Conservation (phyloP, 2,888 invertebrate genomes). For the Hetaerina titia region DNA sequence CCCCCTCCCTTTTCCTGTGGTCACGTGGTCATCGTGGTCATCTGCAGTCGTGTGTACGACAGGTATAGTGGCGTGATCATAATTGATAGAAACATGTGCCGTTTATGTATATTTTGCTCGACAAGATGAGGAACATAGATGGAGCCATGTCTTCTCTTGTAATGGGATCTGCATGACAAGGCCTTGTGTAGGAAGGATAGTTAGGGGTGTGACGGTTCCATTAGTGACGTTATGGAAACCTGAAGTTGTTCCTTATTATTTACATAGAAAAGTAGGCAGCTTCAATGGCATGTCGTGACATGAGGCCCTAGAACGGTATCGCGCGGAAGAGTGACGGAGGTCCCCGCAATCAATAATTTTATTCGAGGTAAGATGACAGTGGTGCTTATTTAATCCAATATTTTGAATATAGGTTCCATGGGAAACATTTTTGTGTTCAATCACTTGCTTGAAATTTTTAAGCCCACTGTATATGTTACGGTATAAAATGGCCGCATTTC, state of each 20-base stretch:
- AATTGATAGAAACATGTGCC: neutral
- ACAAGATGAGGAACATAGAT: slow-evolving; percentile 31
- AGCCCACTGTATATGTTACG: neutral
- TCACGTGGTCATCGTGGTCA: neutral
- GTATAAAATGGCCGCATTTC: no score
- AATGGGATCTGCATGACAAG: neutral
- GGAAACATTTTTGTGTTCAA: neutral
- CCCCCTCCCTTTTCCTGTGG: neutral
- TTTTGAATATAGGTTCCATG: neutral
- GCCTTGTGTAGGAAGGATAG: neutral
- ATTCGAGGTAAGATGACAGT: neutral
- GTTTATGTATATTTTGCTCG: neutral
- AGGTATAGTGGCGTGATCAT: neutral
- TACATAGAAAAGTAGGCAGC: neutral
- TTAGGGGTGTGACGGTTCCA: neutral
- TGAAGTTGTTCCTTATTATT: neutral
- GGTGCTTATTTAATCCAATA: neutral
- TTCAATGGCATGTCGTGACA: neutral
- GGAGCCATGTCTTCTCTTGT: neutral
- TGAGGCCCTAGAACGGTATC: neutral
- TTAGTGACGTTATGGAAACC: neutral
- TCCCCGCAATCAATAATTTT: neutral
- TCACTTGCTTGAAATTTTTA: neutral
- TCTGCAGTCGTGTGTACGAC: neutral
- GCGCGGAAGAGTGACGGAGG: neutral